These are phyloP conservation scores for Drosophila punjabiensis DNA, from an alignment of 1,140 invertebrate species.

Conservation along the genomic window DNA sequence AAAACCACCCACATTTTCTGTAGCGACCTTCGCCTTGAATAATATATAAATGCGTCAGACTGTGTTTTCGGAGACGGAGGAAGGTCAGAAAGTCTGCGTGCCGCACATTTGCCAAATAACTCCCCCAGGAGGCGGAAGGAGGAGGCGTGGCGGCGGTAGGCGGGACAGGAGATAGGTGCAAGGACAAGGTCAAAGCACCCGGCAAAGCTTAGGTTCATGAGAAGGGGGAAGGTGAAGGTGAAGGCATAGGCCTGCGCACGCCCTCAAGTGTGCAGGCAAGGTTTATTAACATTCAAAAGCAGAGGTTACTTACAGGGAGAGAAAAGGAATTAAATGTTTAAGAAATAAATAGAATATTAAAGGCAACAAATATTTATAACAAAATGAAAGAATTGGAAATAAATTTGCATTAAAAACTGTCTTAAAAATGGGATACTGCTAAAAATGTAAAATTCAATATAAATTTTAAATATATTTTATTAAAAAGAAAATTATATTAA, in stretches of 20 bases:
- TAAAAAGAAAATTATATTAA: neutral
- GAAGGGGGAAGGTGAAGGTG: neutral
- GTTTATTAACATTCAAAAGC: constrained; percentile 78
- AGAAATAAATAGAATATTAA: neutral
- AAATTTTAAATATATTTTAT: too few species aligned
- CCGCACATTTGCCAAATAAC: constrained; percentile 80
- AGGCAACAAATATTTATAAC: constrained; percentile 1
- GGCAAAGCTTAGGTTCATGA: constrained; percentile 36
- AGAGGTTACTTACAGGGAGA: constrained; percentile 15
- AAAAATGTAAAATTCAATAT: neutral
- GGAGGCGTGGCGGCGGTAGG: constrained; percentile 17
- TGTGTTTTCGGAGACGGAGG: constrained; percentile 22
- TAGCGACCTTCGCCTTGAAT: constrained; percentile 73
- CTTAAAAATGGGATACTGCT: too few species aligned
- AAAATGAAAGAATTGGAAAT: neutral
- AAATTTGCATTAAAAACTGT: too few species aligned
- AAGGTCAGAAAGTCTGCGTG: constrained; percentile 69
- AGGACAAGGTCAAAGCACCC: constrained; percentile 83
- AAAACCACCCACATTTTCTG: neutral
- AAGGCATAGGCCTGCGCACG: constrained; percentile 51
- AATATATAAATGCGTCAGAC: constrained; percentile 75
- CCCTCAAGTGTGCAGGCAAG: constrained; percentile 40
- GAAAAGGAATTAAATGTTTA: constrained; percentile 6
- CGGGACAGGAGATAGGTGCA: constrained; percentile 34
- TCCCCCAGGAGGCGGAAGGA: constrained; percentile 54